Evolutionary conservation across 2,797 vertebrate species (phyloP), one percentile per base, ranked within the genome.

Genomic region (Psittacula echo): DNA sequence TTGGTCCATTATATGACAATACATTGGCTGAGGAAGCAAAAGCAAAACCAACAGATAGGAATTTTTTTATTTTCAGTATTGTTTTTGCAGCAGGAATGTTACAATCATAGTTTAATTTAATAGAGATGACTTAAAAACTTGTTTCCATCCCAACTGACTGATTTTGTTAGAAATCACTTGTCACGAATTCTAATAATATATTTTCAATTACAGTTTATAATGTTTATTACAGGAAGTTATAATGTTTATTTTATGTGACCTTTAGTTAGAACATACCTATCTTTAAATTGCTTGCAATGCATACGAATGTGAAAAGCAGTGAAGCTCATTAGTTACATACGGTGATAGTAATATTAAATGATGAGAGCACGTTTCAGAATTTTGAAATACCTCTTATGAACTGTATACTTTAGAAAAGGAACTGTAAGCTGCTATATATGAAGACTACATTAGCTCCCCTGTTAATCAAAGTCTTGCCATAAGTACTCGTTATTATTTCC

Each of bases 381-480:
- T 93, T 65, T 41, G 47, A 87, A 90, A 91, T 79, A 95, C 34
- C 54, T 72, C 48, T 72, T 84, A 60, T 47, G 45, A 77, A 90
- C 45, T 23, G 82, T 18, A 64, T 56, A 91, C 37, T 73, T 90
- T 93, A 90, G 65, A 50, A 82, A 77, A 93, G 62, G 68, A 92
- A 79, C 30, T 80, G 51, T 78, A 84, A 83, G 41, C 61, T 85
- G 80, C 24, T 51, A 78, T 34, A 56, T 50, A 92, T 14, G 42
- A 93, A 84, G 77, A 68, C 48, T 93, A 85, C 37, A 83, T 84
- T 76, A 91, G n/a, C 42, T 86, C 47, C 77, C 73, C 70, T 89
- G 34, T 71, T 90, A 91, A 89, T 78, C 58, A 85, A 93, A 87
- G 24, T 82, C 50, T 89, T 74, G 85, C 23, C 66, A 90, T 0